These are phyloP conservation scores for Rhagium mordax DNA, from an alignment of 2,888 invertebrate genomes.

Conservation along the genomic window DNA sequence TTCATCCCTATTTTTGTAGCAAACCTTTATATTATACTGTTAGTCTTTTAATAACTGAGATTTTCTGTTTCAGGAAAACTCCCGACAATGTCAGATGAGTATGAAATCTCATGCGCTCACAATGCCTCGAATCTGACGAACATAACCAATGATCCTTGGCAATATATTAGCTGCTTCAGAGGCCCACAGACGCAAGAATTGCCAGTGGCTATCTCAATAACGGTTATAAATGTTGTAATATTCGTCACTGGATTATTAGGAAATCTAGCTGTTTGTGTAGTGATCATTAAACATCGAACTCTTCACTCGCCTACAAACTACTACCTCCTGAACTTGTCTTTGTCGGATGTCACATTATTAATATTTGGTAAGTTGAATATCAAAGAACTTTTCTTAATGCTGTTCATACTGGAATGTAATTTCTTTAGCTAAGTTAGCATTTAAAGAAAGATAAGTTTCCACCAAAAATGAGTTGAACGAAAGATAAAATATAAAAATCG, in stretches of 20 bases:
- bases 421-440: no score
- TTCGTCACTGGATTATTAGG: constrained; percentile 89
- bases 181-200: constrained; percentile 65
- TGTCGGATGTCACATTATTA: constrained; percentile 87
- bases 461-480: no score
- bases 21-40: no score
- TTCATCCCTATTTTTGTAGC: no score
- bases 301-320: constrained; percentile 95
- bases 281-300: constrained; percentile 84
- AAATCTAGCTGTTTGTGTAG: constrained; percentile 87
- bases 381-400: no score
- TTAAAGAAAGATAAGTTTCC: no score
- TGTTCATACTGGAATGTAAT: no score
- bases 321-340: constrained; percentile 90
- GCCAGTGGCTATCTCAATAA: constrained; percentile 72
- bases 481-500: no score
- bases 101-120: constrained; percentile 33
- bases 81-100: constrained; percentile 22
- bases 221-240: constrained; percentile 81
- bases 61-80: not conserved
- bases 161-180: constrained; percentile 57
- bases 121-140: constrained; percentile 39
- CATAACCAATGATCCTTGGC: constrained; percentile 50
- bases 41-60: no score
- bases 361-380: constrained; percentile 82